Evolutionary conservation across 1,140 invertebrate species (phyloP).

Genomic region (Drusus annulatus): DNA sequence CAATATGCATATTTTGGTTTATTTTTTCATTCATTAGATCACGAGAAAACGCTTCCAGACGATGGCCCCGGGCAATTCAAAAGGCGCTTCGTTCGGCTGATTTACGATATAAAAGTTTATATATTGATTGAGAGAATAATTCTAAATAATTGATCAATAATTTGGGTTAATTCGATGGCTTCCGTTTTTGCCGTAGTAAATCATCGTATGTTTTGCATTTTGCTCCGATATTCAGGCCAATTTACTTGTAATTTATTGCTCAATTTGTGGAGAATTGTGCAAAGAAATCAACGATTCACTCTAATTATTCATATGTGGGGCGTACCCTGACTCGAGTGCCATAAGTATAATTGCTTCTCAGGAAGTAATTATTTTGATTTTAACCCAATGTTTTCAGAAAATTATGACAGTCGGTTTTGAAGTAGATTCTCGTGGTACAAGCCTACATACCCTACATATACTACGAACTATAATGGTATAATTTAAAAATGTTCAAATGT

Average conservation of each 20-base stretch:
- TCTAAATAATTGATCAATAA: slow-evolving; percentile 24
- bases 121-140: slow-evolving; percentile 28
- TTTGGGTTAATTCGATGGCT: slow-evolving; percentile 19
- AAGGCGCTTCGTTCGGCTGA: not conserved
- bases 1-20: too few species aligned
- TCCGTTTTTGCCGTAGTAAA: slow-evolving; percentile 5
- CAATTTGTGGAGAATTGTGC: slow-evolving; percentile 8
- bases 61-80: not conserved
- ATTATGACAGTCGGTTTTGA: too few species aligned
- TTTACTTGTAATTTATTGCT: slow-evolving; percentile 16
- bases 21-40: not conserved
- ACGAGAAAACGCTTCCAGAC: not conserved
- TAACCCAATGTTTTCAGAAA: too few species aligned
- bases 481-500: too few species aligned
- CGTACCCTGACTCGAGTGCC: too few species aligned
- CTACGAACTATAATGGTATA: too few species aligned
- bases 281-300: slow-evolving; percentile 24
- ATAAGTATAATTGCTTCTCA: too few species aligned
- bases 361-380: too few species aligned
- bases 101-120: slow-evolving; percentile 11
- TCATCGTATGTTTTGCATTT: not conserved
- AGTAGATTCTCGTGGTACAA: too few species aligned
- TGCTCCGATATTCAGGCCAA: not conserved
- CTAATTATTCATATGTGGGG: slow-evolving; percentile 15
- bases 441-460: too few species aligned